phyloP scores from a whole-genome alignment of 2,888 invertebrate species.

The Cenopis cana region DNA sequence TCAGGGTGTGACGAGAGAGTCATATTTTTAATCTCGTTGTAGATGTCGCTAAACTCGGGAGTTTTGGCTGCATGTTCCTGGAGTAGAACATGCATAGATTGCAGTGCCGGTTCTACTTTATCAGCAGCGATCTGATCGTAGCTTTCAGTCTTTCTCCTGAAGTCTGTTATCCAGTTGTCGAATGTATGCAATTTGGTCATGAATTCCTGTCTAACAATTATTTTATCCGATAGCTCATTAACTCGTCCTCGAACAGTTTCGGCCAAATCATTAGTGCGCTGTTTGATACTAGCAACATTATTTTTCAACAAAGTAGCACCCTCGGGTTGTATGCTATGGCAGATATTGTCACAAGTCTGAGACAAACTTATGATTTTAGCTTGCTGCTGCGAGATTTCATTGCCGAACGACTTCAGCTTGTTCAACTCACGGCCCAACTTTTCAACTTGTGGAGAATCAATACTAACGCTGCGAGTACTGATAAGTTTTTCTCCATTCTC shows the following conservation, averaged over 20 bases:
- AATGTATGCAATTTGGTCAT: slow-evolving; percentile 91
- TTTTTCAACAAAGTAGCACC: slow-evolving; percentile 89
- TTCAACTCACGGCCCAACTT: slow-evolving; percentile 91
- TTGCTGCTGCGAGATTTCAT: slow-evolving; percentile 94
- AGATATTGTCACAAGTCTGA: slow-evolving; percentile 92
- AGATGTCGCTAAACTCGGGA: slow-evolving; percentile 90
- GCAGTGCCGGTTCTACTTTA: slow-evolving; percentile 91
- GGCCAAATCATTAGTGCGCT: slow-evolving; percentile 89
- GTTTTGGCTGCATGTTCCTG: slow-evolving; percentile 95
- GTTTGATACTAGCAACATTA: slow-evolving; percentile 90
- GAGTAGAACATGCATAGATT: slow-evolving; percentile 91
- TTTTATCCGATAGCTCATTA: slow-evolving; percentile 92
- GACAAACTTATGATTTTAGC: slow-evolving; percentile 92
- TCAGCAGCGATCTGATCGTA: slow-evolving; percentile 93
- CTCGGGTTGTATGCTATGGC: slow-evolving; percentile 91
- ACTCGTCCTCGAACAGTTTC: slow-evolving; percentile 91
- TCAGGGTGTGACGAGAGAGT: slow-evolving; percentile 89
- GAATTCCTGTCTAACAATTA: slow-evolving; percentile 93
- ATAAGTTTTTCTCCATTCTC: slow-evolving; percentile 87
- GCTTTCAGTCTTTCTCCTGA: slow-evolving; percentile 89
- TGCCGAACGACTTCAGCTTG: slow-evolving; percentile 91
- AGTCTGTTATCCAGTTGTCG: slow-evolving; percentile 91
- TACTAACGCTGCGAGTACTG: slow-evolving; percentile 83
- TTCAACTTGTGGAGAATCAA: slow-evolving; percentile 89
- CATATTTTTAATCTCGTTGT: slow-evolving; percentile 92